phyloP scores from a whole-genome alignment of 2,113 vertebrate species.

The Empidonax traillii region DNA sequence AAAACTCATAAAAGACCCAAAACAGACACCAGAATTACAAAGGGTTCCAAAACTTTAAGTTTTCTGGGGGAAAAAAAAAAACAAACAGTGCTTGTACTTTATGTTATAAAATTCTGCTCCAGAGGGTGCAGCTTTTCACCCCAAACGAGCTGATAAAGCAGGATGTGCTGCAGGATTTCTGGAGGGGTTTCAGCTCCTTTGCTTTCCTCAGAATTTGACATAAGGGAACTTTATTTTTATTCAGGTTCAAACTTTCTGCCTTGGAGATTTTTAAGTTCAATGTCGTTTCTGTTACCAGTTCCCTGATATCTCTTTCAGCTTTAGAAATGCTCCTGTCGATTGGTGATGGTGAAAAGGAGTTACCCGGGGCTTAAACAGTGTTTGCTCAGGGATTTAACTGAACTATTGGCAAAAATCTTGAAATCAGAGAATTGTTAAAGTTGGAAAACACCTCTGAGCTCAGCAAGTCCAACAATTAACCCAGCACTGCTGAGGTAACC shows the following conservation, averaged over 20 bases:
- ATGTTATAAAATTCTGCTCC: neutral
- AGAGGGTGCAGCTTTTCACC: neutral
- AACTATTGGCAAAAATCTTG: neutral
- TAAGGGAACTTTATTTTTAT: neutral
- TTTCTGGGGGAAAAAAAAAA: neutral
- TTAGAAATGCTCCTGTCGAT: neutral
- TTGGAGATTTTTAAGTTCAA: neutral
- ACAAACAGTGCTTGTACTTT: fast-evolving
- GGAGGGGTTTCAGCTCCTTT: neutral
- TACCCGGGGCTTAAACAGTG: neutral
- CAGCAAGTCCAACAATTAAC: neutral
- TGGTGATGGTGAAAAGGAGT: neutral
- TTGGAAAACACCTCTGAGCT: neutral
- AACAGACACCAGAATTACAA: neutral
- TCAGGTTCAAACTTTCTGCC: neutral
- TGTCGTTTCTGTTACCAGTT: neutral
- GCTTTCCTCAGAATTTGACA: neutral
- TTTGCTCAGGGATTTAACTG: neutral
- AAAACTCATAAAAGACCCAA: neutral
- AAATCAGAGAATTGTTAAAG: neutral
- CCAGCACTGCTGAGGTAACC: neutral
- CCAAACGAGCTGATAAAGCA: neutral
- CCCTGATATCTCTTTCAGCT: neutral
- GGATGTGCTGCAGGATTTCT: neutral
- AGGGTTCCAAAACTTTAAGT: neutral